Base-by-base conservation (phyloP, 2,888 invertebrate species). In the Volucella inanis region DNA sequence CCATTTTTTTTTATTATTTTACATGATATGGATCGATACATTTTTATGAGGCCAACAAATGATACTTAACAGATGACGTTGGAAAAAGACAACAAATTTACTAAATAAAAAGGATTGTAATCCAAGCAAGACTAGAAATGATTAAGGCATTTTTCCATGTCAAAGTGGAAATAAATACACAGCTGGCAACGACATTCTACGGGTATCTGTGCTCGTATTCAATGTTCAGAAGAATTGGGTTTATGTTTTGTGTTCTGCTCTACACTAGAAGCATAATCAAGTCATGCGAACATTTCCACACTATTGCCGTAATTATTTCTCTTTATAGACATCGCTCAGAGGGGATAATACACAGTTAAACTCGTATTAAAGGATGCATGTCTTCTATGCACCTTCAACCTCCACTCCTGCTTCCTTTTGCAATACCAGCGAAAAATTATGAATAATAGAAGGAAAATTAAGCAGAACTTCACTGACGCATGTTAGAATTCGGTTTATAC, bases 271-370 rank as follows among this genome's bases (percentile, higher is more conserved):
- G 64, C 65, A 64, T 84, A 80, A 80, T 75, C 80, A 80, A 84
- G 84, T 80, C 76, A 85, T 77, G 81, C 76, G 72, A 85, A 68
- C 72, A 85, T 81, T 72, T 81, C 81, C 71, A 77, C 81, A 85
- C 85, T 85, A 81, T 81, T 81, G 81, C 81, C 76, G 62, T 85
- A 85, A 85, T 85, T 85, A 81, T 85, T 85, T 77, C 81, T 81
- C 81, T 76, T 85, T 85, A 85, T 49, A 68, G 75, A 71, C 80
- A 70, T 75, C 80, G 70, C 65, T 84, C 80, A 80, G 67, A 71
- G 43, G 52, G 74, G 79, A 68, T 74, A 67, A 72, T 47, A 50
- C 68, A 57, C 54, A 62, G 38, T n/a, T 12, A 39, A 6, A 31
- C 4, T 31, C 41, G 8, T 50, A 45, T 14, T 31, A 39, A 39